A percentile compares a stretch with the other conserved stretches of the same genome.
Evolutionary conservation across 2,888 invertebrate genomes (phyloP).

Genomic region (Apantesis nais): DNA sequence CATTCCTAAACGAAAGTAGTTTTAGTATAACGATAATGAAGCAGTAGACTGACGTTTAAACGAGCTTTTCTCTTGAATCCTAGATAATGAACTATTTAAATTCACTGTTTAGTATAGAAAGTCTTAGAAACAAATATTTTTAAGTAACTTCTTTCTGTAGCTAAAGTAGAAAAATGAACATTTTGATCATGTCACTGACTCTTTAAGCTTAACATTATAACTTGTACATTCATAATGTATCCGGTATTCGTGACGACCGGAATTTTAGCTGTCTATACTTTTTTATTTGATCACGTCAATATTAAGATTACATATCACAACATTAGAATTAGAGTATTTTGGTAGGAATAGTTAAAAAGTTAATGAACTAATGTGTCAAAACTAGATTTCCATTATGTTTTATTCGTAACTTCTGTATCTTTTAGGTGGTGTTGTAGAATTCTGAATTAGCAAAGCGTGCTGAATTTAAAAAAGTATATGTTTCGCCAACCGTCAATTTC

Average conservation of each 20-base stretch:
- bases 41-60: background rate
- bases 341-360: background rate
- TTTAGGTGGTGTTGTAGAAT: background rate
- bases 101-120: too few species aligned
- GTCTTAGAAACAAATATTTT: background rate
- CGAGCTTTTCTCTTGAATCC: background rate
- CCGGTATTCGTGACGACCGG: background rate
- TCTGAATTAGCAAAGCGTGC: background rate
- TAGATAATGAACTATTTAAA: background rate
- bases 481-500: background rate
- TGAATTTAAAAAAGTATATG: background rate
- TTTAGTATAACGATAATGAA: background rate
- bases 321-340: background rate
- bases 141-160: background rate
- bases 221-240: background rate
- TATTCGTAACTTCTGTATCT: background rate
- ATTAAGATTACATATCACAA: background rate
- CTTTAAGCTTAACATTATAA: background rate
- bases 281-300: background rate
- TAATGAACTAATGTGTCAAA: background rate
- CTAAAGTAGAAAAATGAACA: background rate
- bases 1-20: conserved; percentile 18
- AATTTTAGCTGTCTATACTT: background rate
- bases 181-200: background rate
- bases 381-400: background rate